phyloP scores from a whole-genome alignment of 2,797 vertebrate species.

The Rhadinocentrus ornatus region DNA sequence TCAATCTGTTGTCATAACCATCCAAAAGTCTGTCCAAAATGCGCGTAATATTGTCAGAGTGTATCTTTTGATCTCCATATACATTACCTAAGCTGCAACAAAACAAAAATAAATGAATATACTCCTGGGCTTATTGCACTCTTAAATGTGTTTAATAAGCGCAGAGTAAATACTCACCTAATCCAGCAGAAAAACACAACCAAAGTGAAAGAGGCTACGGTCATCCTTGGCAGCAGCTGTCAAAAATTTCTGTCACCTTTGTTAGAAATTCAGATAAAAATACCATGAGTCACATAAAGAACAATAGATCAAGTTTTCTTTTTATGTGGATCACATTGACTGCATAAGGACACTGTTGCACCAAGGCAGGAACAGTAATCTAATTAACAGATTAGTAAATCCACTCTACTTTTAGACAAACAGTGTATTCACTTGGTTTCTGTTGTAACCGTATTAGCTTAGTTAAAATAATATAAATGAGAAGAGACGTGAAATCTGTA shows the following conservation, averaged over 20 bases:
- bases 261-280: conserved; percentile 20
- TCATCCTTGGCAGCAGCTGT: conserved; percentile 46
- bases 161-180: conserved; percentile 54
- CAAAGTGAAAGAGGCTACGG: conserved; percentile 15
- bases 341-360: conserved; percentile 39
- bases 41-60: conserved; percentile 89
- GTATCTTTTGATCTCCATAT: conserved; percentile 77
- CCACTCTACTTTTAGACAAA: conserved; percentile 75
- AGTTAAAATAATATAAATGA: neutral
- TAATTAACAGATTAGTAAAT: conserved; percentile 83
- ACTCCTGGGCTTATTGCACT: neutral
- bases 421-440: conserved; percentile 5
- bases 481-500: neutral
- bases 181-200: conserved; percentile 55
- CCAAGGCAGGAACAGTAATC: conserved; percentile 71
- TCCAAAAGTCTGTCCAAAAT: conserved; percentile 92
- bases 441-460: neutral
- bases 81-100: conserved; percentile 76
- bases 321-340: conserved; percentile 33
- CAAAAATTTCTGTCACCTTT: conserved; percentile 24
- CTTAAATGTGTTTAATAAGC: neutral
- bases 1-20: conserved; percentile 92
- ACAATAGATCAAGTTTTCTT: neutral
- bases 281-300: neutral
- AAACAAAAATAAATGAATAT: conserved; percentile 21